Conservation (phyloP, 2,113 vertebrate species). For the Xenopus borealis region DNA sequence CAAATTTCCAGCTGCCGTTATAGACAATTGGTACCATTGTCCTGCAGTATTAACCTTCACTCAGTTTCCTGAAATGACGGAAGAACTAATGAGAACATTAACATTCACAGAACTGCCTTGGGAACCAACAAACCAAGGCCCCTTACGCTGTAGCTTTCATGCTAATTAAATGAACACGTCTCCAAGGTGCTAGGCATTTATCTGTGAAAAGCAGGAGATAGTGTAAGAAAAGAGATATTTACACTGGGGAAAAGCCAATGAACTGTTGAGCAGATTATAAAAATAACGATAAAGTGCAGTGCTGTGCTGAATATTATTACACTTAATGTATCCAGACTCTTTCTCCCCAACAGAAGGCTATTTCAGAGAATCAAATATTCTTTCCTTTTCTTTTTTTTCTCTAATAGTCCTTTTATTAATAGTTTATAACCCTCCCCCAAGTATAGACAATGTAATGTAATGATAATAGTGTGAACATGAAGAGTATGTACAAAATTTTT, state of each 20-base stretch:
- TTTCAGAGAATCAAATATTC: neutral
- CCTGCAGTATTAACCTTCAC: constrained; percentile 18
- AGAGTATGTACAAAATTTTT: no score
- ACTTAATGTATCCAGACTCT: constrained; percentile 28
- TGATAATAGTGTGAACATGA: no score
- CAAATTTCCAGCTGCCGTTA: neutral
- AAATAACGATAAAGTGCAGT: constrained; percentile 59
- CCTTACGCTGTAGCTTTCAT: constrained; percentile 62
- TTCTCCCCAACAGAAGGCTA: neutral
- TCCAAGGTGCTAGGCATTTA: constrained; percentile 68
- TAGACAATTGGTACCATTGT: neutral
- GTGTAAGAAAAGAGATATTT: constrained; percentile 56
- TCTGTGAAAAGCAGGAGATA: constrained; percentile 62
- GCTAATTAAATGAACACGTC: constrained; percentile 67
- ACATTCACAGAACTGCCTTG: constrained; percentile 62
- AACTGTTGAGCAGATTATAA: constrained; percentile 57
- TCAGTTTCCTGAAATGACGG: constrained; percentile 14
- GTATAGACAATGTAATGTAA: no score
- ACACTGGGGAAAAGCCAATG: constrained; percentile 55
- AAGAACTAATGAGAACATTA: constrained; percentile 55
- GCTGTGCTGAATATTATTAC: constrained; percentile 51
- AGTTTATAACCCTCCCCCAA: neutral
- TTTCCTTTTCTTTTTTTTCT: neutral
- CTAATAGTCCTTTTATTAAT: constrained; percentile 1
- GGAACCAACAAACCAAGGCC: constrained; percentile 60